Conservation (phyloP, 2,113 vertebrate genomes). For the Tinamus guttatus region DNA sequence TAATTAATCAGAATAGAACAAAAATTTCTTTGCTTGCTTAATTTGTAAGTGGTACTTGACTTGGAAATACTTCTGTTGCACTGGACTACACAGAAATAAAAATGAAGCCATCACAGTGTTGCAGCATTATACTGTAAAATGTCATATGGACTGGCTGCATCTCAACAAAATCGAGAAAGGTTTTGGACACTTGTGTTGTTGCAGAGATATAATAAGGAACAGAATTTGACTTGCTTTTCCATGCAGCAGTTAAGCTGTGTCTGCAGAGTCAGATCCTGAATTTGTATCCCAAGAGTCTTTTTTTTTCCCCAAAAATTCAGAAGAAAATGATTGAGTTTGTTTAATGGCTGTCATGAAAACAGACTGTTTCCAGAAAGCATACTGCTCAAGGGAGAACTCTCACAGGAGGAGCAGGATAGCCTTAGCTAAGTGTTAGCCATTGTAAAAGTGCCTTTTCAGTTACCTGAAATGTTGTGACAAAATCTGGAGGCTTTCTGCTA, state of each 20-base stretch:
- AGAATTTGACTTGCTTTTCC: not conserved
- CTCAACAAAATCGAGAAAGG: not conserved
- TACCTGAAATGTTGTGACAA: not conserved
- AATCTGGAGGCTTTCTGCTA: not conserved
- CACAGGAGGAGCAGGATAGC: not conserved
- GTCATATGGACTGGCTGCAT: not conserved
- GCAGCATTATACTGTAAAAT: not conserved
- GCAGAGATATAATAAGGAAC: not conserved
- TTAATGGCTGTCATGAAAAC: not conserved
- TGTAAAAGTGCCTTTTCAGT: not conserved
- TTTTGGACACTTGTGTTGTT: not conserved
- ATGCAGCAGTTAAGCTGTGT: not conserved
- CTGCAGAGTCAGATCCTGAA: not conserved
- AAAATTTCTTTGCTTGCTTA: not conserved
- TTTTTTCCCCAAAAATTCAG: not conserved
- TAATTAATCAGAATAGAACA: not conserved
- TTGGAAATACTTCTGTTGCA: not conserved
- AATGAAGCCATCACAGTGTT: not conserved
- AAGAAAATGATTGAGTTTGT: not conserved
- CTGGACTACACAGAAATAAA: not conserved
- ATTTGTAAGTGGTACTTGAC: not conserved
- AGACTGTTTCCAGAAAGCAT: not conserved
- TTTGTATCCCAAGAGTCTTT: not conserved
- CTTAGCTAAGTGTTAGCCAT: not conserved
- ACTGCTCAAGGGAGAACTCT: not conserved